Conservation (phyloP, 2,888 invertebrate genomes). For the Onthophagus sagittarius region DNA sequence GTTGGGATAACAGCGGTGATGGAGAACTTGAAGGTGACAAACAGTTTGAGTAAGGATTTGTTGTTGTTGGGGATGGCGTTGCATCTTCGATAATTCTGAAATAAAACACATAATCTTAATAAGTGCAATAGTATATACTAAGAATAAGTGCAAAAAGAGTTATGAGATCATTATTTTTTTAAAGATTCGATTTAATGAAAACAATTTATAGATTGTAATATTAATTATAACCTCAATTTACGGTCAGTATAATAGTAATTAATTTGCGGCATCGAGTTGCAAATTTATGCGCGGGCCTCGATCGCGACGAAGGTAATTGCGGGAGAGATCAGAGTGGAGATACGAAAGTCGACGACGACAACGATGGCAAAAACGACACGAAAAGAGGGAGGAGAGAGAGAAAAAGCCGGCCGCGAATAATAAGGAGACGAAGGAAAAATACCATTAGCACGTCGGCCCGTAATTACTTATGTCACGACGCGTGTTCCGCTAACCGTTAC, state of each 20-base stretch:
- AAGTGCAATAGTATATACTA: background rate
- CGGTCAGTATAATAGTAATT: background rate
- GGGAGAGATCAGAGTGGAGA: background rate
- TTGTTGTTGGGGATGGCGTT: constrained; percentile 47
- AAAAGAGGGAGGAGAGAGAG: background rate
- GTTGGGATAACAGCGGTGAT: constrained; percentile 44
- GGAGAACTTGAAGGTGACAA: constrained; percentile 48
- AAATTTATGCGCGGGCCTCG: background rate
- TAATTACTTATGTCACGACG: background rate
- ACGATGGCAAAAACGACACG: too few species aligned
- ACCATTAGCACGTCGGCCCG: background rate
- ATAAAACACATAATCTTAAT: background rate
- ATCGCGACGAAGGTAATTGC: background rate
- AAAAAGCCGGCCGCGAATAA: background rate
- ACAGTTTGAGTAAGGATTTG: constrained; percentile 44
- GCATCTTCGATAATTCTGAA: constrained; percentile 46
- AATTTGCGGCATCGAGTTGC: background rate
- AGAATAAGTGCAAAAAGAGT: too few species aligned
- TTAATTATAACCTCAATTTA: background rate
- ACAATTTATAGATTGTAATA: too few species aligned
- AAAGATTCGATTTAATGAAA: too few species aligned
- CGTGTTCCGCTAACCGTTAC: background rate
- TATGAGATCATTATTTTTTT: too few species aligned
- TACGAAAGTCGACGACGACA: background rate
- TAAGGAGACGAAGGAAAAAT: background rate